Evolutionary conservation across 2,888 invertebrate genomes (phyloP).

Genomic region (Lithosia quadra): DNA sequence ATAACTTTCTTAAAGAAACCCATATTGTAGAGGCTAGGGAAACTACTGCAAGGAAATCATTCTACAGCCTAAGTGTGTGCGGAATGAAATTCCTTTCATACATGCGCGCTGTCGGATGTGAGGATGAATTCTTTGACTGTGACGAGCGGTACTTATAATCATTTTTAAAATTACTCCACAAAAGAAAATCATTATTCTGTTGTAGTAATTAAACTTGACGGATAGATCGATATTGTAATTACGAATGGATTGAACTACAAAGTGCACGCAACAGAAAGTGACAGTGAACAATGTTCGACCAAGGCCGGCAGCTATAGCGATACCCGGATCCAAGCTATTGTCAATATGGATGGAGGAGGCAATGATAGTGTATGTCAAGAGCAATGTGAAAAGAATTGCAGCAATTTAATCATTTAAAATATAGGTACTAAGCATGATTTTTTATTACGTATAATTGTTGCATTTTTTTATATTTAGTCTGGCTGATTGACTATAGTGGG

Average conservation of each 20-base stretch:
- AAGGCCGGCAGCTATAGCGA: slow-evolving; percentile 52
- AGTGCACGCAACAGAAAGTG: slow-evolving; percentile 54
- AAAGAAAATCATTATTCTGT: neutral
- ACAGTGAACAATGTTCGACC: slow-evolving; percentile 47
- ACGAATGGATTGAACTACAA: slow-evolving; percentile 36
- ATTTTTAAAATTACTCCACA: neutral
- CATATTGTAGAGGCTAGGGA: too few species aligned
- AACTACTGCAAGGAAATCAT: too few species aligned
- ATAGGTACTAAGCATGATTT: too few species aligned
- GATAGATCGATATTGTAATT: slow-evolving; percentile 11
- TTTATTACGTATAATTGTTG: too few species aligned
- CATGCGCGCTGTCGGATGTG: too few species aligned
- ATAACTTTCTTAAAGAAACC: too few species aligned
- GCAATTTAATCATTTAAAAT: neutral
- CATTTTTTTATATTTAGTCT: too few species aligned
- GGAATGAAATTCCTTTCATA: too few species aligned
- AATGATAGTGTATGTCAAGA: slow-evolving; percentile 14
- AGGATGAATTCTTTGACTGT: too few species aligned
- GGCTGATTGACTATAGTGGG: too few species aligned
- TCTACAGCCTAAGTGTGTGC: too few species aligned
- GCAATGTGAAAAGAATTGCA: neutral
- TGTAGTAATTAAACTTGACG: neutral
- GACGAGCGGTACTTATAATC: too few species aligned
- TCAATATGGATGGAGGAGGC: slow-evolving; percentile 25
- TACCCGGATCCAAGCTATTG: slow-evolving; percentile 53